Base-by-base conservation (phyloP, 2,888 invertebrate genomes). In the Monoplex corrugatus region DNA sequence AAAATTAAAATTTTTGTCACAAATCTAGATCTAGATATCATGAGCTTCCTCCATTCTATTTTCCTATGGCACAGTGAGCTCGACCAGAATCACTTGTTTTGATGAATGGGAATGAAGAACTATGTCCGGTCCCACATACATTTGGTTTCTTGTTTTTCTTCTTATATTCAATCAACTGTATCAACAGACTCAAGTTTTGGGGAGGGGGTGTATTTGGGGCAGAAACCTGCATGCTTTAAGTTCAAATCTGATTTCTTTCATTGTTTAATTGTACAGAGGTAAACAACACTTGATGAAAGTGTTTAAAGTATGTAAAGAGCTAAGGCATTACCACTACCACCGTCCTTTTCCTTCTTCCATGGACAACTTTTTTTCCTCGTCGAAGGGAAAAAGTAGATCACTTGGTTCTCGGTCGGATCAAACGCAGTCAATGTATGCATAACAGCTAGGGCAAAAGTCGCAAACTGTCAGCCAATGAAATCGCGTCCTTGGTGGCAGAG, bases 391-490 rank as follows among this genome's bases (percentile, higher is more conserved):
- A 85, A 68, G n/a, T 13, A 10, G 57, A 57, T 57, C 38, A 43
- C 6, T 6, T n/a, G 44, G 87, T 50, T 63, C 80, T 19, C 10
- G 72, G 85, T 44, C n/a, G 23, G 19, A 10, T 35, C 43, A 35
- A 85, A 43, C 23, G 38, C 87, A 89, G 90, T 90, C 87, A 89
- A 89, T 84, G 44, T 82, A 90, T 89, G 89, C 90, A 90, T 86
- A 86, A 84, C 83, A 75, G 68, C n/a, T 35, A 23, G 35, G 50
- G 63, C 44, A 32, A 83, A 6, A 13, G 8, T 23, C 50, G 8
- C 32, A 85, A 78, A n/a, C n/a, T n/a, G n/a, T n/a, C n/a, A n/a
- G 75, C 90, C 90, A 90, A 90, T 90, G 75, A 89, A 72, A 89
- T 43, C 43, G 16, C 43, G 78, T 40, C 50, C 86, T 78, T 80